These are phyloP conservation scores for Masnerella sp. DNA, from an alignment of 2,888 invertebrate genomes.

Conservation along the genomic window DNA sequence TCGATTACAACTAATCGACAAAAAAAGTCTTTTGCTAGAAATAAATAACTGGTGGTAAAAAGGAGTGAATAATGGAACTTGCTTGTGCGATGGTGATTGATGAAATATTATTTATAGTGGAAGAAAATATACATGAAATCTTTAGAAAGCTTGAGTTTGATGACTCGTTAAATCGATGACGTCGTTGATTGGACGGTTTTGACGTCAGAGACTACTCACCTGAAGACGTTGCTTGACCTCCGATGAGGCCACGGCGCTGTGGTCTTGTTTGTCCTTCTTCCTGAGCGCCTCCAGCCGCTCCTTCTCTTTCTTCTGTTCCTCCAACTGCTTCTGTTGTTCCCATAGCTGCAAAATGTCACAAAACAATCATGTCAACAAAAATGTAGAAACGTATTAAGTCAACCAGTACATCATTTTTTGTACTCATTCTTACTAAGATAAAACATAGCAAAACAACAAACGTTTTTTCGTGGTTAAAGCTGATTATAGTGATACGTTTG, in stretches of 20 bases:
- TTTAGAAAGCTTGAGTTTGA: background rate
- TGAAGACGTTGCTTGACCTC: constrained; percentile 98
- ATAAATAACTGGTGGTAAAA: too few relatives aligned
- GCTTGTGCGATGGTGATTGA: too few relatives aligned
- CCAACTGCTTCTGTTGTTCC: constrained; percentile 92
- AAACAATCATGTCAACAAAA: constrained; percentile 23
- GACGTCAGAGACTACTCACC: constrained; percentile 78
- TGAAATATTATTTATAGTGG: too few relatives aligned
- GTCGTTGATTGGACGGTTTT: constrained; percentile 4
- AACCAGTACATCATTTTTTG: background rate
- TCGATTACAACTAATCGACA: too few relatives aligned
- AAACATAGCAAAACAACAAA: too few relatives aligned
- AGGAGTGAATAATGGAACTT: too few relatives aligned
- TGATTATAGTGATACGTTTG: too few relatives aligned
- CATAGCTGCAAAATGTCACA: constrained; percentile 84
- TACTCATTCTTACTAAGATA: too few relatives aligned
- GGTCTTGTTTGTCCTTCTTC: constrained; percentile 96
- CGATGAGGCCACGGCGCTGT: constrained; percentile 96
- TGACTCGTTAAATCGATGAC: background rate
- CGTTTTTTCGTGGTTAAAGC: too few relatives aligned
- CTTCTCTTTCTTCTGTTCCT: constrained; percentile 88
- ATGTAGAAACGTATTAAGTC: too few relatives aligned
- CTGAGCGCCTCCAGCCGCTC: constrained; percentile 91
- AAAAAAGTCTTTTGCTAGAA: too few relatives aligned
- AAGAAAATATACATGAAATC: background rate